Evolutionary conservation across 2,888 invertebrate genomes (phyloP), one percentile per base, ranked within the genome.

Genomic region (Portevinia maculata): DNA sequence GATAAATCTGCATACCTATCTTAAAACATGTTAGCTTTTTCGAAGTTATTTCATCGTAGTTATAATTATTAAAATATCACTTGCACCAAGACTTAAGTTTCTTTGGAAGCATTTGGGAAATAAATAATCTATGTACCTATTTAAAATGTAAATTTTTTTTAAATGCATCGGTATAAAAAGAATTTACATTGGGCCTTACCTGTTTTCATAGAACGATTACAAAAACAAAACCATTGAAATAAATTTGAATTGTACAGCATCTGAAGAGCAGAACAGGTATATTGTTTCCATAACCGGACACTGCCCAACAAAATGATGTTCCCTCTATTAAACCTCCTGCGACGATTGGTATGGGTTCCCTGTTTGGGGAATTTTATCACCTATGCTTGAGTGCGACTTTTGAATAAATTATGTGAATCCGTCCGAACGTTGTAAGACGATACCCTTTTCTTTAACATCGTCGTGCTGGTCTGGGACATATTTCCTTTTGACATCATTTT

Each of bases 331-430:
- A 39, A 2, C 13, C 39, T 39, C 8, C 7, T 39, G 39, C 13
- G 39, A 13, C 15, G 1, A 13, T 39, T 8, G 15, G 39, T 15
- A 15, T 7, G 13, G 39, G 7, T 7, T 13, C 8, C 13, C 39
- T 15, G 13, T 7, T 13, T 7, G 13, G 15, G 15, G 13, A 13
- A 13, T 13, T 6, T 39, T 15, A 39, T 39, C 39, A 39, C 15
- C 6, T 8, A 5, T 0, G 13, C 6, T 13, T 52, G 1, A 32
- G 19, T 9, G 15, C 55, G 15, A 3, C n/a, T 19, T 44, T 37
- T 48, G 67, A 73, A 79, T 74, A 73, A 73, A 73, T 79, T 67
- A 73, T 53, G 1, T 7, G 37, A 46, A 13, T 37, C 13, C 37
- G 17, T 52, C 48, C 19, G 30, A 17, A 64, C 50, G 17, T 64